Evolutionary conservation across 2,113 vertebrate species (phyloP).

Genomic region (Sceloporus tristichus): DNA sequence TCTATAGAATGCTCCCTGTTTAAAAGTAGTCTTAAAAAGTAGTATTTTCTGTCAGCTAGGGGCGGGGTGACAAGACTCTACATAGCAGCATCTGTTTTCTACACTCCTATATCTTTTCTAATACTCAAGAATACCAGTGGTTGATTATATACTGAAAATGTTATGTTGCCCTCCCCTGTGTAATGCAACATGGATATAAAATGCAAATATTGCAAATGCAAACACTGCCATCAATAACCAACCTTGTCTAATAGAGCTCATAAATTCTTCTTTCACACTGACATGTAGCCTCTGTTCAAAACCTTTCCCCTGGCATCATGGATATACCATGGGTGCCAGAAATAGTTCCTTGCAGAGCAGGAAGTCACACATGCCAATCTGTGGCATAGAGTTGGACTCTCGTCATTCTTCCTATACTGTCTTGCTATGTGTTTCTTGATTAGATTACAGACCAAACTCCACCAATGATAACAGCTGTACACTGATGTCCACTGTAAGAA

Average conservation of each 20-base stretch:
- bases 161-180: not conserved
- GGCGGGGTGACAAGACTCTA: not conserved
- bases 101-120: not conserved
- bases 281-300: not conserved
- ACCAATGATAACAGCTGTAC: not conserved
- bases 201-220: not conserved
- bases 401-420: not conserved
- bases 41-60: not conserved
- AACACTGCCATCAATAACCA: not conserved
- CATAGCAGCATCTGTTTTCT: not conserved
- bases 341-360: not conserved
- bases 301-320: not conserved
- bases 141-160: not conserved
- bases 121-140: not conserved
- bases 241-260: not conserved
- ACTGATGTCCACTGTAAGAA: not conserved
- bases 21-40: not conserved
- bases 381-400: not conserved
- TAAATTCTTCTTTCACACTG: not conserved
- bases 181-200: not conserved
- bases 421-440: not conserved
- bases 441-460: not conserved
- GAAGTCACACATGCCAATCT: not conserved
- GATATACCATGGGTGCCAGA: not conserved
- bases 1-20: conserved; percentile 10